These are phyloP conservation scores for Acronicta psi DNA, from an alignment of 2,888 invertebrate genomes.

Conservation along the genomic window DNA sequence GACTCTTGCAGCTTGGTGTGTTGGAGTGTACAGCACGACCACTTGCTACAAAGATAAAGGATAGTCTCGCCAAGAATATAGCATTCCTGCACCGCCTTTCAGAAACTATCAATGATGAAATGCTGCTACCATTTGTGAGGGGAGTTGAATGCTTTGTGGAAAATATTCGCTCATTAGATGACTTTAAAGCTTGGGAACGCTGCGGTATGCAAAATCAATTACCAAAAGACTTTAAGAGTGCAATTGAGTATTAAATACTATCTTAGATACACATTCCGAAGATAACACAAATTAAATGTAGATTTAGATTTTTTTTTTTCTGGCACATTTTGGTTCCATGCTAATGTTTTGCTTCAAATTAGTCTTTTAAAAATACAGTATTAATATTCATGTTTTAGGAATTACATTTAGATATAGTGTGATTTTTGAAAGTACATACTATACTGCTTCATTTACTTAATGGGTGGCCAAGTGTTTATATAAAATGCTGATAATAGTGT, in stretches of 20 bases:
- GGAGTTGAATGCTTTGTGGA: constrained; percentile 84
- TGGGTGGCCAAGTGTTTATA: constrained; percentile 14
- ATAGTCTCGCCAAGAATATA: constrained; percentile 81
- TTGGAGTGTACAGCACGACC: constrained; percentile 83
- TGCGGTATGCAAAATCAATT: constrained; percentile 80
- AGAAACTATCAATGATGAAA: constrained; percentile 82
- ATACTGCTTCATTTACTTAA: constrained; percentile 32
- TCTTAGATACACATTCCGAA: constrained; percentile 49
- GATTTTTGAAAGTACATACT: constrained; percentile 33
- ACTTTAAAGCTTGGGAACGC: constrained; percentile 85
- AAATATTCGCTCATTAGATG: constrained; percentile 80
- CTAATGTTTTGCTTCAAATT: constrained; percentile 46
- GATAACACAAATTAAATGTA: constrained; percentile 36
- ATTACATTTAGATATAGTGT: constrained; percentile 16
- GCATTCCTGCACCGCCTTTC: constrained; percentile 82
- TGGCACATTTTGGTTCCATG: constrained; percentile 57
- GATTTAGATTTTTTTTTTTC: constrained; percentile 57
- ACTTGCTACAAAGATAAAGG: constrained; percentile 76
- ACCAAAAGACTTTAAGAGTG: constrained; percentile 84
- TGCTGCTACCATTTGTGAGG: constrained; percentile 81
- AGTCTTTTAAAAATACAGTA: constrained; percentile 45
- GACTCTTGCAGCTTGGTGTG: constrained; percentile 79
- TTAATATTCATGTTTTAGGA: constrained; percentile 33
- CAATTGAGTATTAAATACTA: constrained; percentile 80
- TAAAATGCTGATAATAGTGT: constrained; percentile 35